phyloP scores from a whole-genome alignment of 1,140 invertebrate genomes.

The Drosophila punjabiensis region DNA sequence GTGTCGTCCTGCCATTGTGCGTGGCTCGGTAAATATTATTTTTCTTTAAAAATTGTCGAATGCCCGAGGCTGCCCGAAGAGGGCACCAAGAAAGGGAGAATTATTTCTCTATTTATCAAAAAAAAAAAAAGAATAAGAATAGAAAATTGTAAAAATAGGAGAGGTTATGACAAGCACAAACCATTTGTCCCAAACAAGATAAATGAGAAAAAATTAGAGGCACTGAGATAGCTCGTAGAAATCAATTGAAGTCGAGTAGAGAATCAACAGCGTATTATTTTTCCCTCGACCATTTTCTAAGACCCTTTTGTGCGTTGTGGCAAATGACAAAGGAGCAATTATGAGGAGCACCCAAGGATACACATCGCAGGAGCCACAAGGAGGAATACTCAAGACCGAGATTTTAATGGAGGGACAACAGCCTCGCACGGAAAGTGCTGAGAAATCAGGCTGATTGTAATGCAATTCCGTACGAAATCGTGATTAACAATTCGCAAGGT shows the following conservation, averaged over 20 bases:
- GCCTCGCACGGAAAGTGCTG: slow-evolving; percentile 46
- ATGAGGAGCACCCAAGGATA: slow-evolving; percentile 52
- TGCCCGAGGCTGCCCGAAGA: slow-evolving; percentile 35
- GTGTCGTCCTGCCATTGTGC: slow-evolving; percentile 68
- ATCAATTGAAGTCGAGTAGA: slow-evolving; percentile 83
- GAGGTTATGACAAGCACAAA: slow-evolving; percentile 79
- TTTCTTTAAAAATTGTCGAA: slow-evolving; percentile 67
- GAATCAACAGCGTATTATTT: slow-evolving; percentile 81
- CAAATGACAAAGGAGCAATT: slow-evolving; percentile 81
- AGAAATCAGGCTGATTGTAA: slow-evolving; percentile 64
- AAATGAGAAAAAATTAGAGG: slow-evolving; percentile 62
- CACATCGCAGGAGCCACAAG: slow-evolving; percentile 18
- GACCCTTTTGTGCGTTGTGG: slow-evolving; percentile 55
- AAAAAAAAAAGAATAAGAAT: slow-evolving; percentile 13
- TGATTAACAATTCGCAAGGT: slow-evolving; percentile 64
- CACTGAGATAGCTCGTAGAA: slow-evolving; percentile 60
- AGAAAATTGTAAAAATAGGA: slow-evolving; percentile 55
- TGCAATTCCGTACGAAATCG: slow-evolving; percentile 61
- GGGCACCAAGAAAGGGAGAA: slow-evolving; percentile 29
- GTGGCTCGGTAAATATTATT: slow-evolving; percentile 81
- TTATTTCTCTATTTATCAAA: slow-evolving; percentile 13
- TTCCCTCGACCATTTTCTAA: slow-evolving; percentile 28
- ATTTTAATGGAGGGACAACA: slow-evolving; percentile 26
- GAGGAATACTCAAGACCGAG: background rate
- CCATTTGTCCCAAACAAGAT: slow-evolving; percentile 78